These are phyloP conservation scores for Temnopleurus reevesii DNA, from an alignment of 53 echinoderm and acorn worm species.

Conservation along the genomic window DNA sequence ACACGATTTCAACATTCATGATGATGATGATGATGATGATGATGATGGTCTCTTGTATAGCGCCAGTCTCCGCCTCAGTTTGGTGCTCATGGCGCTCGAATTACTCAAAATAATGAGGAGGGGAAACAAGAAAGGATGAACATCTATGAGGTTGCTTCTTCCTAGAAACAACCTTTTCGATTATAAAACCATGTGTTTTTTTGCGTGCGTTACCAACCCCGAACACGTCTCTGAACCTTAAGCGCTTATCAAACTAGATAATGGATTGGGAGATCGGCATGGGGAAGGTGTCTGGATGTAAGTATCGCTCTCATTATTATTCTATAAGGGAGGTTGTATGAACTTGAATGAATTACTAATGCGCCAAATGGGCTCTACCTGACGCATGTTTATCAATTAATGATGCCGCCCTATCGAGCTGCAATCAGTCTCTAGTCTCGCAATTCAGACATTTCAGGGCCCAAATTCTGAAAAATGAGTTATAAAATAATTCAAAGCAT, in stretches of 20 bases:
- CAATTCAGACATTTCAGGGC: background rate
- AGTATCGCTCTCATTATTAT: background rate
- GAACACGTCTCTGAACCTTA: conserved; percentile 16
- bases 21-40: too few relatives aligned
- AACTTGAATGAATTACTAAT: conserved; percentile 57
- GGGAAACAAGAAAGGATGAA: too few relatives aligned
- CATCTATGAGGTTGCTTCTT: too few relatives aligned
- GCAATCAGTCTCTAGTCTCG: background rate
- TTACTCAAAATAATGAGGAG: too few relatives aligned
- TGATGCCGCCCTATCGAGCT: background rate
- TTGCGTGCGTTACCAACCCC: background rate
- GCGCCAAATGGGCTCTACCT: conserved; percentile 20
- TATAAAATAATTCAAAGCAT: too few relatives aligned
- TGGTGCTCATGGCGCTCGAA: too few relatives aligned
- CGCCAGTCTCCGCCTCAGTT: too few relatives aligned
- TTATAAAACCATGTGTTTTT: background rate
- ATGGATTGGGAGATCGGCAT: conserved; percentile 2
- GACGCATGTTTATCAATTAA: conserved; percentile 48
- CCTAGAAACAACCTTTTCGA: too few relatives aligned
- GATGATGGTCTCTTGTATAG: too few relatives aligned
- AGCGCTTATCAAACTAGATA: conserved; percentile 20
- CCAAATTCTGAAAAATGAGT: too few relatives aligned
- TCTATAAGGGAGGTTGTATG: background rate
- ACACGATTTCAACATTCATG: too few relatives aligned
- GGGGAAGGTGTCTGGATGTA: background rate